Percentiles rank a stretch among this genome's conserved stretches.
Conservation (phyloP, 2,797 vertebrate species). For the Gallirallus australis region DNA sequence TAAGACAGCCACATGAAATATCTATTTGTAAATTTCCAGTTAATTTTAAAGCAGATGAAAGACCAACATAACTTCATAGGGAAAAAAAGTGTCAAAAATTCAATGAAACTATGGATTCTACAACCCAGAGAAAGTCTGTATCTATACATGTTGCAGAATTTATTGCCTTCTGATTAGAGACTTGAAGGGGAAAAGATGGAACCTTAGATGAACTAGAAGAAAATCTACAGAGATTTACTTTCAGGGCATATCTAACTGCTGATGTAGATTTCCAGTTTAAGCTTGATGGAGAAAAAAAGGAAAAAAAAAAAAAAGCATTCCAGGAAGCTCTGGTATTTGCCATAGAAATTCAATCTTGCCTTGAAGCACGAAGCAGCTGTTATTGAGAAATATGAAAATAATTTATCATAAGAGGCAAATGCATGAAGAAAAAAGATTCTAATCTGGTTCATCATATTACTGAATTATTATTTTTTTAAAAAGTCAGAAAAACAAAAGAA, state of each 20-base stretch:
- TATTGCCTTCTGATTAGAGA: background rate
- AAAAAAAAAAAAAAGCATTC: background rate
- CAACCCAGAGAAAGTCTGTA: background rate
- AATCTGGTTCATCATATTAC: background rate
- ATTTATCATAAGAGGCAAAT: slow-evolving; percentile 12
- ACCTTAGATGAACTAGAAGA: background rate
- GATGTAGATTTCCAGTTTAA: background rate
- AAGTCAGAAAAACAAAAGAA: background rate
- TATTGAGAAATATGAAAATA: slow-evolving; percentile 1
- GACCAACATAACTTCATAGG: background rate
- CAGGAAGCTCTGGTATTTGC: slow-evolving; percentile 24
- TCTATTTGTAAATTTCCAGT: background rate
- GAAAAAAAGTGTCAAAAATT: background rate
- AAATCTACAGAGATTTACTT: background rate
- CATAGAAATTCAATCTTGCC: slow-evolving; percentile 1
- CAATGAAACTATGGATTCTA: background rate
- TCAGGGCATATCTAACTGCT: background rate
- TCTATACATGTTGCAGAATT: background rate
- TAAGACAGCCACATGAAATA: background rate
- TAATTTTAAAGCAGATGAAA: background rate
- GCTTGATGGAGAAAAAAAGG: background rate
- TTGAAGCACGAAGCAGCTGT: slow-evolving; percentile 20
- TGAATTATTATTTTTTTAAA: background rate
- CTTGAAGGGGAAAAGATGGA: background rate
- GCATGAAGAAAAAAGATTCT: slow-evolving; percentile 1